Conservation (phyloP, 2,797 vertebrate species). For the Ctenochaetus hawaiiensis region DNA sequence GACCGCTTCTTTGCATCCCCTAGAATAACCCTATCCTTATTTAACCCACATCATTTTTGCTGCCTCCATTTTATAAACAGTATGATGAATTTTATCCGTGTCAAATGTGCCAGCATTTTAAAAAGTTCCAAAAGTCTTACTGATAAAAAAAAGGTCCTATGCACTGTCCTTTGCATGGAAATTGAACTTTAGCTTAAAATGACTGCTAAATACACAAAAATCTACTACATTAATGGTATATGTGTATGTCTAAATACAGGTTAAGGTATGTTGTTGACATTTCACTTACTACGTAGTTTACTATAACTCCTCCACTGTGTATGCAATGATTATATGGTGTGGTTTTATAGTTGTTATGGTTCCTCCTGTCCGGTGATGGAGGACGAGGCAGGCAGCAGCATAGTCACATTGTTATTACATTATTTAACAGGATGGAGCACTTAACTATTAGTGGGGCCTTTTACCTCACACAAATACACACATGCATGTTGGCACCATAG, state of each 20-base stretch:
- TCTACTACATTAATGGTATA: not conserved
- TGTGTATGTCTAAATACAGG: not conserved
- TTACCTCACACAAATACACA: constrained; percentile 18
- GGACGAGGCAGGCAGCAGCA: constrained; percentile 16
- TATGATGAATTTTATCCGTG: not conserved
- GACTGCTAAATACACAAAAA: not conserved
- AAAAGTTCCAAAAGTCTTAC: not conserved
- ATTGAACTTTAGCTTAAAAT: not conserved
- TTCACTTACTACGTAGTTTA: not conserved
- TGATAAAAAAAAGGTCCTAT: not conserved
- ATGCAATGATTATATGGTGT: not conserved
- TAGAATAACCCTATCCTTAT: constrained; percentile 14
- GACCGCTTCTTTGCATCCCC: constrained; percentile 18
- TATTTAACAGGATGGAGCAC: constrained; percentile 60
- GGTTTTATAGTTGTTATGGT: not conserved
- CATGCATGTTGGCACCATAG: constrained; percentile 3
- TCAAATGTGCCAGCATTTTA: not conserved
- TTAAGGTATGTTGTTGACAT: constrained; percentile 1
- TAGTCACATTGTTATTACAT: constrained; percentile 33
- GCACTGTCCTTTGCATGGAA: not conserved
- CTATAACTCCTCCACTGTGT: not conserved
- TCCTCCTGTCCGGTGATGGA: constrained; percentile 8
- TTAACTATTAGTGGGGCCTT: constrained; percentile 32
- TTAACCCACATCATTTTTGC: not conserved
- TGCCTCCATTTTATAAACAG: not conserved